Percentiles rank a stretch among this genome's conserved stretches.
phyloP scores from a whole-genome alignment of 2,797 vertebrate genomes.

The Novumbra hubbsi region DNA sequence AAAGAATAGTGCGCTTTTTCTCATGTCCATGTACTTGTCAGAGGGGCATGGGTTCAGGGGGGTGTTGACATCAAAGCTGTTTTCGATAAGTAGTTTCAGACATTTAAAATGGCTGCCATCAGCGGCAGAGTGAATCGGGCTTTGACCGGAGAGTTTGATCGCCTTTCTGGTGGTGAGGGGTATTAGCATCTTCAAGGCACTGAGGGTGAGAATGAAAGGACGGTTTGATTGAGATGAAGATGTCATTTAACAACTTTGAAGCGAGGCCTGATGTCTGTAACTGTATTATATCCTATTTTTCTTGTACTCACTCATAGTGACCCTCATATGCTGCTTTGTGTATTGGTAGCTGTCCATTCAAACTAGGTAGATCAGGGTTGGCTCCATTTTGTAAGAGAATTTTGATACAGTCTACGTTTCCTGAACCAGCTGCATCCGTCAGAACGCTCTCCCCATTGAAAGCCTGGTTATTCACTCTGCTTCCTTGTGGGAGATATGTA shows the following conservation, averaged over 20 bases:
- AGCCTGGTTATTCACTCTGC: conserved; percentile 79
- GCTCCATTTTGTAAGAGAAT: conserved; percentile 85
- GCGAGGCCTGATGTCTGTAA: not conserved
- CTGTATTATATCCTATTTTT: not conserved
- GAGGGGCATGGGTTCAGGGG: conserved; percentile 74
- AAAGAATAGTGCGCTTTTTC: conserved; percentile 76
- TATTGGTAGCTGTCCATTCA: conserved; percentile 80
- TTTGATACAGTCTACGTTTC: conserved; percentile 79
- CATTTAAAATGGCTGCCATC: conserved; percentile 81
- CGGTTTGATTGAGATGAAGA: not conserved
- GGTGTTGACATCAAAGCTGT: conserved; percentile 76
- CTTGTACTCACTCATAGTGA: conserved; percentile 81
- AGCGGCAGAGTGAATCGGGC: conserved; percentile 79
- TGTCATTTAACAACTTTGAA: not conserved
- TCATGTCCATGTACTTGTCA: conserved; percentile 75
- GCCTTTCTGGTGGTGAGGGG: conserved; percentile 78
- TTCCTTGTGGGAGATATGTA: conserved; percentile 63
- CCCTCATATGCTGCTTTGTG: conserved; percentile 83
- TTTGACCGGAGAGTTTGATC: conserved; percentile 74
- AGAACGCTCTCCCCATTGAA: conserved; percentile 79
- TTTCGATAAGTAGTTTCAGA: conserved; percentile 78
- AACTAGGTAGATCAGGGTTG: conserved; percentile 78
- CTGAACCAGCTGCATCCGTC: conserved; percentile 80
- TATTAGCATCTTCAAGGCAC: conserved; percentile 82
- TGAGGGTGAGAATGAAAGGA: conserved; percentile 42